Percentiles rank a stretch among this genome's conserved stretches.
Conservation (phyloP, 2,888 invertebrate genomes). For the Meganola albula region DNA sequence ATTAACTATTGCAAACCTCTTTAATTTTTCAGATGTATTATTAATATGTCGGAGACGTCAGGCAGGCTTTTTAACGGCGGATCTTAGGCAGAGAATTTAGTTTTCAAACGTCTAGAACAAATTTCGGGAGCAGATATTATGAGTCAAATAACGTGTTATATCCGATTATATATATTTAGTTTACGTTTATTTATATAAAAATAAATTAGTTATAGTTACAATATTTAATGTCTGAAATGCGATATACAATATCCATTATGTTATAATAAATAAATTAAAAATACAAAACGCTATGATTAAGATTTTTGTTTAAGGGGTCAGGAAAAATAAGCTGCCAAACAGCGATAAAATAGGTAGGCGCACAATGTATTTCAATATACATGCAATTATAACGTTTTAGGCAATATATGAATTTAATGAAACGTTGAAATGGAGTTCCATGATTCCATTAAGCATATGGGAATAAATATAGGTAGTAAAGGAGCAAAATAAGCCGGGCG, state of each 20-base stretch:
- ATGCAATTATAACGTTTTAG: no score
- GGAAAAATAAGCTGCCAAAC: no score
- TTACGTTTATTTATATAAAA: conserved; percentile 30
- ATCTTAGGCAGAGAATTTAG: conserved; percentile 36
- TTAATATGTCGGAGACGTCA: conserved; percentile 47
- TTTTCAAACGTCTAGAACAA: conserved; percentile 27
- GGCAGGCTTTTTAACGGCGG: conserved; percentile 42
- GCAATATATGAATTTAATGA: conserved; percentile 22
- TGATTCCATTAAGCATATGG: conserved; percentile 19
- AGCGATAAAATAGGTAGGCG: no score
- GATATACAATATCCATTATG: no score
- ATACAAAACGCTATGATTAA: conserved; percentile 16
- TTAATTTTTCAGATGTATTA: conserved; percentile 56
- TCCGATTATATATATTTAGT: conserved; percentile 23
- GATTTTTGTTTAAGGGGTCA: conserved; percentile 23
- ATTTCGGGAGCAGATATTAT: conserved; percentile 28
- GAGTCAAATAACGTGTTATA: conserved; percentile 29
- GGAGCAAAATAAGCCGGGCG: conserved; percentile 31
- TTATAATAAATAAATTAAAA: no score
- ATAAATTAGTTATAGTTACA: neutral
- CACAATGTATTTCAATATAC: no score
- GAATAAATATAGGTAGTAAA: conserved; percentile 16
- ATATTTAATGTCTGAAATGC: conserved; percentile 20
- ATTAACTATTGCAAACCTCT: conserved; percentile 44
- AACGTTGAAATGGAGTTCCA: conserved; percentile 25